Base-by-base conservation (phyloP, 2,888 invertebrate genomes). In the Dendrolimus pini region DNA sequence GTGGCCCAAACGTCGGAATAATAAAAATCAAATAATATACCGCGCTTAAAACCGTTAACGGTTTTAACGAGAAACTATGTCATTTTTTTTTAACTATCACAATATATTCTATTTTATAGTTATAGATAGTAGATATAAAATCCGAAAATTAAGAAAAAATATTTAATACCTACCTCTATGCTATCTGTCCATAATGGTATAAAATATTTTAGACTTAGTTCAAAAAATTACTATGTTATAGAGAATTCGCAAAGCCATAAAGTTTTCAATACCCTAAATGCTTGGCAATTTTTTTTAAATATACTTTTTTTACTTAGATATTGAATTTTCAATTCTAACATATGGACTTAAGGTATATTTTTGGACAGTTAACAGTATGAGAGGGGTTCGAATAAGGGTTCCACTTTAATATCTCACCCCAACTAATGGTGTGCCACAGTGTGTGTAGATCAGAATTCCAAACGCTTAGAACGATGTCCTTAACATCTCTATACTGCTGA, bases 221-320 rank as follows among this genome's bases (percentile, higher is more conserved):
- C 30, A 3, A 30, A 30, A 30, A 30, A 30, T 6, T 3, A 30
- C 30, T 30, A 30, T 41, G 14, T 41, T n/a, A 42, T 41, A 59
- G 59, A 41, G 64, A 69, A 66, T 71, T 71, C 65, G 65, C 69
- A 64, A 67, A 63, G 55, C 62, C 64, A 69, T 69, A 70, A 74
- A 76, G 65, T 72, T 74, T 77, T 75, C 77, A 78, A 80, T 83
- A 78, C 71, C 63, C 71, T 74, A 80, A 83, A 83, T 78, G 79
- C 75, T 74, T 69, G 69, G 67, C 74, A 68, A 72, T 79, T 78
- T 70, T 75, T 75, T 68, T 68, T 66, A 63, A 71, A 69, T 68
- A 63, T 60, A 62, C 55, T 56, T 60, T 62, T 65, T 63, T 61
- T 65, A 60, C 56, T 53, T 18, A 55, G 42, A n/a, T n/a, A 9